A percentile compares a stretch with the other conserved stretches of the same genome.
These are phyloP conservation scores for Latheticus oryzae DNA, from an alignment of 2,888 invertebrate genomes.

Conservation along the genomic window DNA sequence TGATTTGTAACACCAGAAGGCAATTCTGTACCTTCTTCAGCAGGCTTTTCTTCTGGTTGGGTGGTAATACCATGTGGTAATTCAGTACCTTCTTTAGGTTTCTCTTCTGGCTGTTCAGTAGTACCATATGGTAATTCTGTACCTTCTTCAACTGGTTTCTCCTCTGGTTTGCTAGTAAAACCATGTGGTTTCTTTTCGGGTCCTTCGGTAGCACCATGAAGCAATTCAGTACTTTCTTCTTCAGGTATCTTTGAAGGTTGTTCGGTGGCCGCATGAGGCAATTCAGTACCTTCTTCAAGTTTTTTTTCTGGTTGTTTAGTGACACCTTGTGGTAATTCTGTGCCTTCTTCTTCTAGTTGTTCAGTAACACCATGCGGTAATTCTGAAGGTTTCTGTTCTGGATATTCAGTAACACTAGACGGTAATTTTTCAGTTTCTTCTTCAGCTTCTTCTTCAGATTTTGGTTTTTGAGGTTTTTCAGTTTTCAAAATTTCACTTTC, in stretches of 20 bases:
- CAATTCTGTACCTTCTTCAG: background rate
- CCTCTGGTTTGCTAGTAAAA: no score
- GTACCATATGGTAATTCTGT: slow-evolving; percentile 21
- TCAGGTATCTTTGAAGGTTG: background rate
- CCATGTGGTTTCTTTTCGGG: no score
- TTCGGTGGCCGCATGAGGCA: background rate
- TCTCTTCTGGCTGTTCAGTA: background rate
- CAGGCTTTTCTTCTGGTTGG: slow-evolving; percentile 1
- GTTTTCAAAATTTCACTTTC: slow-evolving; percentile 7
- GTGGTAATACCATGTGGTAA: background rate
- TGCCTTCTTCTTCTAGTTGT: slow-evolving; percentile 8
- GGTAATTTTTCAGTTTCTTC: slow-evolving; percentile 5
- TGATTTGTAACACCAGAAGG: no score
- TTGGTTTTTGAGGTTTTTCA: slow-evolving; percentile 16
- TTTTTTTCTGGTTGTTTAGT: background rate
- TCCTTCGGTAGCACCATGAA: no score
- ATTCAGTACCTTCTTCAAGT: slow-evolving; percentile 1
- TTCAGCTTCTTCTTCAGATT: slow-evolving; percentile 3
- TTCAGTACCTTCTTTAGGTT: background rate
- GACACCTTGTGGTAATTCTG: no score
- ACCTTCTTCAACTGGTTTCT: slow-evolving; percentile 31
- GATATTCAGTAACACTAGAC: slow-evolving; percentile 7
- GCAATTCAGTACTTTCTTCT: no score
- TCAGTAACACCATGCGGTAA: slow-evolving; percentile 22
- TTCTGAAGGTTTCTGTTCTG: slow-evolving; percentile 33